phyloP scores from a whole-genome alignment of 2,113 vertebrate species.

The Podocnemis expansa region DNA sequence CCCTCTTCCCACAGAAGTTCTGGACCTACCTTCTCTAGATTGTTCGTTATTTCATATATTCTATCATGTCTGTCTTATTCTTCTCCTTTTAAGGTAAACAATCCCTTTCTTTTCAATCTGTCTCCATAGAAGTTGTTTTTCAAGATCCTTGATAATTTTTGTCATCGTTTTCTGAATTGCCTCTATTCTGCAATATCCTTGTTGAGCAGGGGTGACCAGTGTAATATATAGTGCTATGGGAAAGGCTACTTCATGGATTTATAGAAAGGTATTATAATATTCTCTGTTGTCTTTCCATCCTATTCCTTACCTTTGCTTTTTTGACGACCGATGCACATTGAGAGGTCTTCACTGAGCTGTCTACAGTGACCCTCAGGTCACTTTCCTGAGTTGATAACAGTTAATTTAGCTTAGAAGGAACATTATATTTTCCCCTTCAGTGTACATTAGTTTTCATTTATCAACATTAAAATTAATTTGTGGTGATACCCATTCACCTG shows the following conservation, averaged over 20 bases:
- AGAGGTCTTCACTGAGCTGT: not conserved
- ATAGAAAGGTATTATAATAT: not conserved
- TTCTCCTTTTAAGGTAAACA: not conserved
- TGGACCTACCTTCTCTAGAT: not conserved
- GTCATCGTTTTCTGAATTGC: not conserved
- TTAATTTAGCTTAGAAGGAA: not conserved
- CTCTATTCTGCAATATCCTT: not conserved
- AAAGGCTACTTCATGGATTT: not conserved
- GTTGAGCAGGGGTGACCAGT: not conserved
- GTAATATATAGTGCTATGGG: not conserved
- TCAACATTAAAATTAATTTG: not conserved
- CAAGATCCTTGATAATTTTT: not conserved
- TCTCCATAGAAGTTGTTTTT: not conserved
- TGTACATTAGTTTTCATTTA: not conserved
- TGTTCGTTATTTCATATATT: not conserved
- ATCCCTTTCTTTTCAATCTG: not conserved
- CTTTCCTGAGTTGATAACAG: conserved; percentile 1
- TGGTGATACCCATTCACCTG: not conserved
- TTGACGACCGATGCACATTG: not conserved
- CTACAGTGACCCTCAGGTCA: not conserved
- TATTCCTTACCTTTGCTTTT: not conserved
- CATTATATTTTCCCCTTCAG: conserved; percentile 21
- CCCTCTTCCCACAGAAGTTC: not conserved
- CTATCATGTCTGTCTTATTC: not conserved
- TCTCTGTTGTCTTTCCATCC: not conserved